Percentiles rank a stretch among this genome's conserved stretches.
Evolutionary conservation across 2,797 vertebrate genomes (phyloP).

Genomic region (Florisuga fusca): DNA sequence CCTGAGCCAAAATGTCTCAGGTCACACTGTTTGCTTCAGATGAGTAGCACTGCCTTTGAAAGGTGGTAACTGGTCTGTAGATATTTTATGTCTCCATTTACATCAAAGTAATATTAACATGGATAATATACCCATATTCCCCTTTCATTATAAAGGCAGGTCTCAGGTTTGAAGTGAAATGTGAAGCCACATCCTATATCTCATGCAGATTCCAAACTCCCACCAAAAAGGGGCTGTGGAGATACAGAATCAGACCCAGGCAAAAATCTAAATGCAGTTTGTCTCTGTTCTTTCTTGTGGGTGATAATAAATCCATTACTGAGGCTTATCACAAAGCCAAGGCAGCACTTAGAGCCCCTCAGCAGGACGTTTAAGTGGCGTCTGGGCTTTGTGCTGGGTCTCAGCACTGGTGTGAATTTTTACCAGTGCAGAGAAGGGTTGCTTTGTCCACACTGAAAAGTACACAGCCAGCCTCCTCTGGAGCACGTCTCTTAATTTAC

Average conservation of each 20-base stretch:
- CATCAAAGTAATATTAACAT: not conserved
- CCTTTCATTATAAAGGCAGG: not conserved
- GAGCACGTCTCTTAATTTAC: slow-evolving; percentile 26
- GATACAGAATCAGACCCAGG: not conserved
- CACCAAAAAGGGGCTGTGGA: not conserved
- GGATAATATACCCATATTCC: too few relatives aligned
- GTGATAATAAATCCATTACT: not conserved
- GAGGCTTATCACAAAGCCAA: slow-evolving; percentile 2
- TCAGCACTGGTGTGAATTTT: not conserved
- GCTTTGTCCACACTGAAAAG: slow-evolving; percentile 38
- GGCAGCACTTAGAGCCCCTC: slow-evolving; percentile 1
- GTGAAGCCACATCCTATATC: not conserved
- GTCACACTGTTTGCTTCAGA: not conserved
- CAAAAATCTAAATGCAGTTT: not conserved
- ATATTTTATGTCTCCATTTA: not conserved
- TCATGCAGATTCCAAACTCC: not conserved
- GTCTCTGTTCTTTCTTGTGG: not conserved
- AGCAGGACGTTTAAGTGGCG: slow-evolving; percentile 33
- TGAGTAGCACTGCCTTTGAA: not conserved
- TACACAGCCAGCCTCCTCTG: slow-evolving; percentile 14
- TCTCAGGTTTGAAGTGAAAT: not conserved
- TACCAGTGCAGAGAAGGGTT: slow-evolving; percentile 18
- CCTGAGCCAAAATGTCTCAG: not conserved
- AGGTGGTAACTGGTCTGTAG: not conserved
- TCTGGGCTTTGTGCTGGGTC: slow-evolving; percentile 30